Evolutionary conservation across 92 coral and sea anemone genomes (phyloP).

Genomic region (Umimayanthus kanabou): DNA sequence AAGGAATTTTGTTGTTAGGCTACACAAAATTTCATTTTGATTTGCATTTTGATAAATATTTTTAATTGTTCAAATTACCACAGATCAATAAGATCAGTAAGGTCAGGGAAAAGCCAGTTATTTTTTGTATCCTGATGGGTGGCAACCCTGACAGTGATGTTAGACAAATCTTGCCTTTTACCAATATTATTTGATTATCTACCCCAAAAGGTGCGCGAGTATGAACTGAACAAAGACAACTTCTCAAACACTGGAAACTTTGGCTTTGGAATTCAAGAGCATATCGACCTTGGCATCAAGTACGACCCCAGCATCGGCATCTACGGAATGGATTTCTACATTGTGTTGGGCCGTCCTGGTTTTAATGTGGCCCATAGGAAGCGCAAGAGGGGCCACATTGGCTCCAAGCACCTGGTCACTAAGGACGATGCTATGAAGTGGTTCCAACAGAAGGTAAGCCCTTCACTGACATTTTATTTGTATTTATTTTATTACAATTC

Average conservation of each 20-base stretch:
- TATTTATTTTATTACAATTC: too few relatives aligned
- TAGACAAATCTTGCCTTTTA: too few relatives aligned
- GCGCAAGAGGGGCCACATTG: slow-evolving; percentile 74
- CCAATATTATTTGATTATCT: background rate
- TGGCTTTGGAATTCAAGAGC: slow-evolving; percentile 99
- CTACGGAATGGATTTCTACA: slow-evolving; percentile 98
- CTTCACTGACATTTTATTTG: background rate
- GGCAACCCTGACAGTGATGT: too few relatives aligned
- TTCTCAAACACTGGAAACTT: slow-evolving; percentile 97
- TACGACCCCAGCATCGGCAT: slow-evolving; percentile 98
- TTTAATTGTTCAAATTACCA: too few relatives aligned
- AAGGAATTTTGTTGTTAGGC: too few relatives aligned
- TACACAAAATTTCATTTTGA: too few relatives aligned
- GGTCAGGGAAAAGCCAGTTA: too few relatives aligned
- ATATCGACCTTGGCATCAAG: slow-evolving; percentile 98
- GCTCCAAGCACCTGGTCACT: slow-evolving; percentile 78
- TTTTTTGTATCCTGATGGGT: too few relatives aligned
- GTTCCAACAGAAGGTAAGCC: slow-evolving; percentile 95
- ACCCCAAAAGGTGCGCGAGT: slow-evolving; percentile 55
- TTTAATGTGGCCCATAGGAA: slow-evolving; percentile 87
- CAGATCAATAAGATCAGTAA: too few relatives aligned
- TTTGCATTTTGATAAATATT: too few relatives aligned
- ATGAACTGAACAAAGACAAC: slow-evolving; percentile 85
- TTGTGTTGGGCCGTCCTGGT: slow-evolving; percentile 94
- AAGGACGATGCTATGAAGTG: slow-evolving; percentile 99